Percentiles rank a stretch among this genome's conserved stretches.
These are phyloP conservation scores for Melanotus villosus DNA, from an alignment of 2,888 invertebrate species.

Conservation along the genomic window DNA sequence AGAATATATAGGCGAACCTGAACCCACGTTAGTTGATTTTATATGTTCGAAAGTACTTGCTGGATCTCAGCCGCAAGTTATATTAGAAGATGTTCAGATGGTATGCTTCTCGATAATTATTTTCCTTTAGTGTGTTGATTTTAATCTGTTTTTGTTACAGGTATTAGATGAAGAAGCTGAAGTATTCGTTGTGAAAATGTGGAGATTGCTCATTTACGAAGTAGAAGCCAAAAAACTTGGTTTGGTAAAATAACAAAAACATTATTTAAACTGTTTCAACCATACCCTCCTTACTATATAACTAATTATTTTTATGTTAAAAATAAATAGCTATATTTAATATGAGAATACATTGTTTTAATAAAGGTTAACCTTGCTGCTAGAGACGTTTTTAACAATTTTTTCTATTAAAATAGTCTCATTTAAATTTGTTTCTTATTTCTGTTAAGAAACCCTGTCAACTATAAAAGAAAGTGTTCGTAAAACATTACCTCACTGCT, in stretches of 20 bases:
- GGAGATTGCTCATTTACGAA: constrained; percentile 99
- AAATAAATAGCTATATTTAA: constrained; percentile 23
- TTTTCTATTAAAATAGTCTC: too few species aligned
- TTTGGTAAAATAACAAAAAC: constrained; percentile 77
- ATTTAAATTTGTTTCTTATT: too few species aligned
- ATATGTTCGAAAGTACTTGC: constrained; percentile 98
- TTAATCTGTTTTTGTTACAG: constrained; percentile 74
- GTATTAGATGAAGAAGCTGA: constrained; percentile 99
- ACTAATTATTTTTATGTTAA: constrained; percentile 4
- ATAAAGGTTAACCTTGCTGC: too few species aligned
- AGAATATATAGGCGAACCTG: constrained; percentile 99
- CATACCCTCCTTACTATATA: constrained; percentile 10
- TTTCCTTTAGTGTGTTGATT: constrained; percentile 22
- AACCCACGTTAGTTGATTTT: constrained; percentile 98
- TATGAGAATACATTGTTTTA: neutral
- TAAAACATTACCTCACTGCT: too few species aligned
- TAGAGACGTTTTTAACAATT: too few species aligned
- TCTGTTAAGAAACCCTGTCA: too few species aligned
- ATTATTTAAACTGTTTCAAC: neutral
- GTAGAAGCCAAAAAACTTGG: constrained; percentile 98
- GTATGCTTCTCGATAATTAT: constrained; percentile 72
- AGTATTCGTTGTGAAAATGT: constrained; percentile 99
- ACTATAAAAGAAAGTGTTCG: too few species aligned
- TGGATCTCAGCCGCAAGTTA: constrained; percentile 92
- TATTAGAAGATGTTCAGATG: constrained; percentile 99